Conservation (phyloP, 92 coral and sea anemone genomes). For the Porites evermanni region DNA sequence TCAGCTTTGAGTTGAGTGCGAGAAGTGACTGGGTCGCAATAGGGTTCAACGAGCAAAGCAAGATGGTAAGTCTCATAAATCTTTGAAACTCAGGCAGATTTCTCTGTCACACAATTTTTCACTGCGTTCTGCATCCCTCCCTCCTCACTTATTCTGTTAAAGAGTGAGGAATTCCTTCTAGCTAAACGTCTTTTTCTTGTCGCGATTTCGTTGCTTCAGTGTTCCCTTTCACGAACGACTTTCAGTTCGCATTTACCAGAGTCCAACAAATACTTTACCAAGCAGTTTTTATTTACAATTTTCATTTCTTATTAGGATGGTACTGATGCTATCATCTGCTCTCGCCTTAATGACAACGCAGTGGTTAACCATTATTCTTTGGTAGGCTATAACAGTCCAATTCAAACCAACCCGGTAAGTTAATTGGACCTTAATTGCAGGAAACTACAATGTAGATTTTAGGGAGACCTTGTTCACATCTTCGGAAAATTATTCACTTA, state of each 20-base stretch:
- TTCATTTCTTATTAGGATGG: constrained; percentile 44
- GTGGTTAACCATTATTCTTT: constrained; percentile 52
- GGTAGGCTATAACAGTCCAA: constrained; percentile 52
- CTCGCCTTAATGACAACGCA: constrained; percentile 34
- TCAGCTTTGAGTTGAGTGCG: constrained; percentile 76
- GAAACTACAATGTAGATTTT: too few relatives aligned
- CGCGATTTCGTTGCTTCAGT: too few relatives aligned
- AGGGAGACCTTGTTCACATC: not conserved
- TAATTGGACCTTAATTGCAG: not conserved
- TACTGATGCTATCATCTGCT: constrained; percentile 68
- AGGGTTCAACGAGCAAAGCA: constrained; percentile 39
- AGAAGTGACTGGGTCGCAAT: constrained; percentile 72
- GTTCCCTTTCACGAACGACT: too few relatives aligned
- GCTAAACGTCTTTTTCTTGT: too few relatives aligned
- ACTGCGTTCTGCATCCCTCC: not conserved
- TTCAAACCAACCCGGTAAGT: constrained; percentile 64
- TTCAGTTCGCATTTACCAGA: too few relatives aligned
- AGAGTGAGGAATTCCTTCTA: not conserved
- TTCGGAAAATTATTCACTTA: not conserved
- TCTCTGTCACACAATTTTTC: not conserved
- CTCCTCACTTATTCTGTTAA: not conserved
- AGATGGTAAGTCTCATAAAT: constrained; percentile 62
- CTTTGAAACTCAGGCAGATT: not conserved
- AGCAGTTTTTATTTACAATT: not conserved
- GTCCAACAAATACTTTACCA: too few relatives aligned